These are phyloP conservation scores for Pectinophora gossypiella DNA, from an alignment of 1,140 invertebrate species.

Conservation along the genomic window DNA sequence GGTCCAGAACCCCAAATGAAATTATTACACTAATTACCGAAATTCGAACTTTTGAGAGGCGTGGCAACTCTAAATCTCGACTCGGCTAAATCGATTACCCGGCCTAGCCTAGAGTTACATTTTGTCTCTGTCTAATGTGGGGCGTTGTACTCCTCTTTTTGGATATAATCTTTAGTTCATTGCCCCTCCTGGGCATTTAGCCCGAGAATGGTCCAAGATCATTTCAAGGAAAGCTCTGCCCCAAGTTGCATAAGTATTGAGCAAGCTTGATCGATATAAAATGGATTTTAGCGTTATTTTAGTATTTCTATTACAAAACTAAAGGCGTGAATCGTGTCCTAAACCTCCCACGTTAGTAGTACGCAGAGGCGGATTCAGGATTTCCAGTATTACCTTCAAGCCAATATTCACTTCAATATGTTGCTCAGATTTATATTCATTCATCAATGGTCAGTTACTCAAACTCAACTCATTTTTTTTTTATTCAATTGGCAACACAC, in stretches of 20 bases:
- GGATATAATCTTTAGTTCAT: constrained; percentile 52
- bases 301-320: neutral
- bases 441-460: no score
- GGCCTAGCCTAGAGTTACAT: constrained; percentile 44
- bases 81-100: constrained; percentile 56
- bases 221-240: neutral
- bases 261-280: neutral
- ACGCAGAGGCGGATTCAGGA: no score
- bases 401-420: no score
- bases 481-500: no score
- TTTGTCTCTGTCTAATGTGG: constrained; percentile 59
- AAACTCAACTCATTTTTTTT: no score
- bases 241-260: neutral
- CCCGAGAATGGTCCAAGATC: neutral
- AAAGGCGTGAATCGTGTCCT: constrained; percentile 12
- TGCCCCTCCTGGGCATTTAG: constrained; percentile 39
- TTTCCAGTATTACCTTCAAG: no score
- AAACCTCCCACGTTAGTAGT: constrained; percentile 19
- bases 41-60: constrained; percentile 37
- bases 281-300: neutral
- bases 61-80: constrained; percentile 48
- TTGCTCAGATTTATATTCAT: no score
- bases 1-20: constrained; percentile 37
- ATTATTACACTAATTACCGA: constrained; percentile 58
- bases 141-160: constrained; percentile 44